phyloP scores from a whole-genome alignment of 2,888 invertebrate species.

The Plebejus melissa region DNA sequence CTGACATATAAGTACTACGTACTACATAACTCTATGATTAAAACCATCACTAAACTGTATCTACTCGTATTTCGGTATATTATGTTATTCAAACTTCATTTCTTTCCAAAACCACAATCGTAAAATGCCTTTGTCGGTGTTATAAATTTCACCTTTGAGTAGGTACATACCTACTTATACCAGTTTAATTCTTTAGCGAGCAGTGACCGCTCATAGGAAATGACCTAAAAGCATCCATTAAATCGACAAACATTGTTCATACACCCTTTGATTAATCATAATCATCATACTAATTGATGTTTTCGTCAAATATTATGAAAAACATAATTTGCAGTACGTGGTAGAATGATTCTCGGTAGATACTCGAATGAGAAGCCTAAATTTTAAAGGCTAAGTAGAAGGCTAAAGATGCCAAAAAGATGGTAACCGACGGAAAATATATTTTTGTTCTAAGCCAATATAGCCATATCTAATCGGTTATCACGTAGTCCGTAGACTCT shows the following conservation, averaged over 20 bases:
- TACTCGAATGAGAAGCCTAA: too few species aligned
- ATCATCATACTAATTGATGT: background rate
- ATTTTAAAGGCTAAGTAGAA: too few species aligned
- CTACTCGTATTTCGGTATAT: too few species aligned
- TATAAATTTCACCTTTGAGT: background rate
- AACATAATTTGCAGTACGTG: background rate
- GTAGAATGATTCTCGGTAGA: background rate
- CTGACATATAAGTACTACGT: too few species aligned
- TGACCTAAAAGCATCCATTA: slow-evolving; percentile 60
- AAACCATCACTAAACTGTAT: too few species aligned
- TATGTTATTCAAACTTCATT: too few species aligned
- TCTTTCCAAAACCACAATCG: background rate
- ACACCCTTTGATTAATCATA: slow-evolving; percentile 21
- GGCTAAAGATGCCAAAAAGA: too few species aligned
- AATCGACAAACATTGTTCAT: slow-evolving; percentile 35
- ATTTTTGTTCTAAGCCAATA: too few species aligned
- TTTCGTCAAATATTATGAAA: background rate
- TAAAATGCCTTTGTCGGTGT: background rate
- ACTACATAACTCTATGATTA: too few species aligned
- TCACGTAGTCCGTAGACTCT: too few species aligned
- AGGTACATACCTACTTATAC: background rate
- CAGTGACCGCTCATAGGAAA: slow-evolving; percentile 47
- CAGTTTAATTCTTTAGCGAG: background rate
- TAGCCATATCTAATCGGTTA: too few species aligned
- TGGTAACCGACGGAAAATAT: too few species aligned